These are phyloP conservation scores for Phalacrocorax brasilianus DNA, from an alignment of 2,113 vertebrate genomes.

Conservation along the genomic window DNA sequence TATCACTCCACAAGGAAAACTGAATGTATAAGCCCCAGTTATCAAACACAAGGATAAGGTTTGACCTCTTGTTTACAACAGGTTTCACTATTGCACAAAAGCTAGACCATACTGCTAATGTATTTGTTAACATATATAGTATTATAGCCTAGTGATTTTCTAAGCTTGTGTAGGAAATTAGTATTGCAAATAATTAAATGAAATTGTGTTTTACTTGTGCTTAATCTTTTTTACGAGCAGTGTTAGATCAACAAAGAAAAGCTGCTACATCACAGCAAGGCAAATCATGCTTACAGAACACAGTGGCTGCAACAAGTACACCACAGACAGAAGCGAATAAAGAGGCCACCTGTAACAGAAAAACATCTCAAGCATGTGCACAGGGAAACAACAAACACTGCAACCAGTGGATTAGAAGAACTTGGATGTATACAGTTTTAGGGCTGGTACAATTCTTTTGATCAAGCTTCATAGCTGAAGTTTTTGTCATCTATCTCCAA, in stretches of 20 bases:
- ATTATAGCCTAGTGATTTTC: background rate
- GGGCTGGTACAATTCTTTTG: background rate
- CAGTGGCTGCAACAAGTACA: background rate
- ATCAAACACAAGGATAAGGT: background rate
- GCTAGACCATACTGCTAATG: background rate
- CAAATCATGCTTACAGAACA: background rate
- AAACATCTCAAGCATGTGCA: background rate
- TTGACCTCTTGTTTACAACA: background rate
- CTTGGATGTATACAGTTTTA: background rate
- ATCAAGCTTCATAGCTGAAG: background rate
- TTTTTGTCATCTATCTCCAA: background rate
- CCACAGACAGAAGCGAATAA: background rate
- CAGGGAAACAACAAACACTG: accelerated
- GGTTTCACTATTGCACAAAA: background rate
- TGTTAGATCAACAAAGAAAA: background rate
- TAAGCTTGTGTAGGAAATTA: background rate
- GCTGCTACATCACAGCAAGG: background rate
- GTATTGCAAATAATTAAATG: background rate
- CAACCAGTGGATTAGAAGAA: background rate
- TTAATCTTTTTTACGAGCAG: background rate
- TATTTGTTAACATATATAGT: background rate
- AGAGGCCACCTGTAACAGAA: background rate
- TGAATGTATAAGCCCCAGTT: background rate
- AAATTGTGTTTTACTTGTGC: background rate
- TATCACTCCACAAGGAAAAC: background rate